Evolutionary conservation across 2,888 invertebrate genomes (phyloP).

Genomic region (Atethmia centrago): DNA sequence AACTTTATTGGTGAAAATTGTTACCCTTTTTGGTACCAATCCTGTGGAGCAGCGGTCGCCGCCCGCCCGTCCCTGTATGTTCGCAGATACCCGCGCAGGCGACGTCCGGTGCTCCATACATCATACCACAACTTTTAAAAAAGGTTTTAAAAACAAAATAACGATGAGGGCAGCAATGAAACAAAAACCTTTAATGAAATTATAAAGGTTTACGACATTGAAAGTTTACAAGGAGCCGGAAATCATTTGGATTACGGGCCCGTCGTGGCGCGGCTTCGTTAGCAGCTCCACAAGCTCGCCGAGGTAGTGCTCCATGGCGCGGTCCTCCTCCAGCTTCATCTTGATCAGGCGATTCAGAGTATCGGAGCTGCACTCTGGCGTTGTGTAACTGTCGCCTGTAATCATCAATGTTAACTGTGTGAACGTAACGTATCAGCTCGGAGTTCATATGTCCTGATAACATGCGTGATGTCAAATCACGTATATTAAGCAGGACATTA

Average conservation of each 20-base stretch:
- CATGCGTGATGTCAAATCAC: too few species aligned
- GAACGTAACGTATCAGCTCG: neutral
- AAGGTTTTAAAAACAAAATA: neutral
- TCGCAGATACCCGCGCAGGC: neutral
- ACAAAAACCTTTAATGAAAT: neutral
- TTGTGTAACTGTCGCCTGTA: neutral
- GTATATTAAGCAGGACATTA: too few species aligned
- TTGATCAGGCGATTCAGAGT: neutral
- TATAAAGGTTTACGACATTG: neutral
- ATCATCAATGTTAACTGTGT: neutral
- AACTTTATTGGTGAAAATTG: neutral
- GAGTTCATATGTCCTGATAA: neutral
- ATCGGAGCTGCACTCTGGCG: neutral
- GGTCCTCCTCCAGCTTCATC: neutral
- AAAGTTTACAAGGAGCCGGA: neutral
- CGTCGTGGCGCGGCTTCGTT: neutral
- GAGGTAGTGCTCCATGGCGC: neutral
- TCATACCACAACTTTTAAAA: neutral
- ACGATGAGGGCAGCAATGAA: too few species aligned
- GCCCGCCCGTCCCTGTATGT: neutral
- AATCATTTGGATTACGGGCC: neutral
- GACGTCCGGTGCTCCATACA: neutral
- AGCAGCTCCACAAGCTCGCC: neutral
- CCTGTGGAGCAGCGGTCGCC: neutral
- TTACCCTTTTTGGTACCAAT: neutral